A percentile compares a stretch with the other conserved stretches of the same genome.
These are phyloP conservation scores for Bujurquina vittata DNA, from an alignment of 2,113 vertebrate species.

Conservation along the genomic window DNA sequence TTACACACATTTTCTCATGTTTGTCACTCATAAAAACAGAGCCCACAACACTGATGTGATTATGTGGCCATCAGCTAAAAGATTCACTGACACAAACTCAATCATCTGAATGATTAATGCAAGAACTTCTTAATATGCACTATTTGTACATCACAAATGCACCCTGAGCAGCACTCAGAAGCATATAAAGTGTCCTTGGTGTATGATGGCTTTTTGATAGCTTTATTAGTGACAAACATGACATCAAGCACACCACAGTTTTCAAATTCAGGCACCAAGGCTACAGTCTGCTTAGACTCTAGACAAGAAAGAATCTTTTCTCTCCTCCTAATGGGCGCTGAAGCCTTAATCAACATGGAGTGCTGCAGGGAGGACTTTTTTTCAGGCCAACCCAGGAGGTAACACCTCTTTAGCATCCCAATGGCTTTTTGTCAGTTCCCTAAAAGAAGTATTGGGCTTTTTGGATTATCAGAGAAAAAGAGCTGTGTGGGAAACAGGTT, in stretches of 20 bases:
- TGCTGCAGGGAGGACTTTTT: neutral
- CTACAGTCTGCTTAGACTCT: neutral
- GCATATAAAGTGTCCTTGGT: neutral
- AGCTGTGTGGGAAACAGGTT: neutral
- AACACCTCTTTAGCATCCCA: slow-evolving; percentile 4
- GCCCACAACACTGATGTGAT: neutral
- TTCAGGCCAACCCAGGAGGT: neutral
- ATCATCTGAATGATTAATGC: neutral
- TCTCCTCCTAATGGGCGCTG: neutral
- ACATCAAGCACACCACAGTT: neutral
- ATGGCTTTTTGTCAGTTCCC: neutral
- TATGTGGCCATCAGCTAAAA: neutral
- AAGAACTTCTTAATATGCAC: neutral
- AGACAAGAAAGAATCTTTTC: slow-evolving; percentile 3
- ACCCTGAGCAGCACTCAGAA: neutral
- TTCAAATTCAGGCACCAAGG: neutral
- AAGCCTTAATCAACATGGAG: neutral
- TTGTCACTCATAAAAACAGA: neutral
- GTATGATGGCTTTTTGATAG: neutral
- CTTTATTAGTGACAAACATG: neutral
- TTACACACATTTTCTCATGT: neutral
- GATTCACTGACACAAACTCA: neutral
- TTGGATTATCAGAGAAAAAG: neutral
- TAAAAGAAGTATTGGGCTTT: neutral
- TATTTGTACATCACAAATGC: neutral